A percentile compares a stretch with the other conserved stretches of the same genome.
Conservation (phyloP, 1,140 invertebrate genomes). For the Drosophila bifasciata region DNA sequence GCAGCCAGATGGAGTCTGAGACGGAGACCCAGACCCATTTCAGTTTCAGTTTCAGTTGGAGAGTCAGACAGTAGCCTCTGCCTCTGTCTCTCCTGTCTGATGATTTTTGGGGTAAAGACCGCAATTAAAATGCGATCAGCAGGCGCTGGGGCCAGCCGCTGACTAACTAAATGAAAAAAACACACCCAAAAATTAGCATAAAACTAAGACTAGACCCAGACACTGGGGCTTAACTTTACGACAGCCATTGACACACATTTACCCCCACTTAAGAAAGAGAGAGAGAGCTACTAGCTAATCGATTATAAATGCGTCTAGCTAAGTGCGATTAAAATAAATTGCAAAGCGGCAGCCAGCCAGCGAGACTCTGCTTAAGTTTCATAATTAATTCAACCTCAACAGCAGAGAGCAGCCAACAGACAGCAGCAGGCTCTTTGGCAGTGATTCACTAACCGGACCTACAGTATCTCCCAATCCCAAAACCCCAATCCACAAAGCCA, state of each 20-base stretch:
- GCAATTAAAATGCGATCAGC: slow-evolving; percentile 76
- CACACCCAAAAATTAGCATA: slow-evolving; percentile 59
- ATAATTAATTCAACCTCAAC: slow-evolving; percentile 77
- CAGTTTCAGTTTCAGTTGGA: too few species aligned
- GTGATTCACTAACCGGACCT: slow-evolving; percentile 73
- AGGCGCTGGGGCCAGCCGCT: slow-evolving; percentile 47
- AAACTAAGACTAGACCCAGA: slow-evolving; percentile 25
- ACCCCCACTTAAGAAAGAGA: slow-evolving; percentile 8
- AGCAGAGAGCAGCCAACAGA: slow-evolving; percentile 34
- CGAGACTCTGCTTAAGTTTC: slow-evolving; percentile 69
- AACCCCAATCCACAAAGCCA: too few species aligned
- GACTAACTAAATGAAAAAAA: slow-evolving; percentile 50
- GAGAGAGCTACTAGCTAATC: slow-evolving; percentile 54
- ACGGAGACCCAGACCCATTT: too few species aligned
- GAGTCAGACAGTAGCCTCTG: slow-evolving; percentile 28
- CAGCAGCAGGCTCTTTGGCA: slow-evolving; percentile 16
- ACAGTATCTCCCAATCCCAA: slow-evolving; percentile 13
- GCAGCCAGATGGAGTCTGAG: slow-evolving; percentile 13
- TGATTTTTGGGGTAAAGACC: slow-evolving; percentile 27
- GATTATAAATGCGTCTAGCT: slow-evolving; percentile 79
- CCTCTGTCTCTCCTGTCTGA: too few species aligned
- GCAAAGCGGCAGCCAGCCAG: slow-evolving; percentile 65
- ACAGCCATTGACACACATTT: slow-evolving; percentile 68
- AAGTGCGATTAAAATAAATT: slow-evolving; percentile 83
- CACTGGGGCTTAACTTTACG: slow-evolving; percentile 23